A percentile compares a stretch with the other conserved stretches of the same genome.
Evolutionary conservation across 1,140 invertebrate species (phyloP).

Genomic region (Limonius californicus): DNA sequence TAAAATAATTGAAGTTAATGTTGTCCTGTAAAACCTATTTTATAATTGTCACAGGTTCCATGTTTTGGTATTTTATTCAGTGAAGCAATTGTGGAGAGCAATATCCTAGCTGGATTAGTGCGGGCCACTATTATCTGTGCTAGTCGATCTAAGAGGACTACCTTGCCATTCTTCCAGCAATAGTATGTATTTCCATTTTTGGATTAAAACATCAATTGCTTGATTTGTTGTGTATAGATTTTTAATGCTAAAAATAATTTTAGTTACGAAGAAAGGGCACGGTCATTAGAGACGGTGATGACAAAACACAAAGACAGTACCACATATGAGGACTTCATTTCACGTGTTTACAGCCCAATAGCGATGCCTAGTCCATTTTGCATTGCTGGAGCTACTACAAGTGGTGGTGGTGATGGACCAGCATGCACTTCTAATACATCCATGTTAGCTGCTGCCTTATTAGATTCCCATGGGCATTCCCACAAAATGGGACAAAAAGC

Average conservation of each 20-base stretch:
- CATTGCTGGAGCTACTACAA: conserved; percentile 35
- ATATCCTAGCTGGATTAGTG: conserved; percentile 81
- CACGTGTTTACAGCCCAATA: conserved; percentile 78
- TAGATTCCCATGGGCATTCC: conserved; percentile 48
- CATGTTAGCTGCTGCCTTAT: conserved; percentile 50
- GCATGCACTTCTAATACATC: conserved; percentile 40
- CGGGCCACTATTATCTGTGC: conserved; percentile 89
- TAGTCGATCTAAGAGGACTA: conserved; percentile 83
- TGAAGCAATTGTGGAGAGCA: conserved; percentile 84
- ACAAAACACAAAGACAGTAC: conserved; percentile 82
- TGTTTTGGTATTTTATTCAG: conserved; percentile 96
- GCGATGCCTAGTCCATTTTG: conserved; percentile 53
- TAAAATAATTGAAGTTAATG: conserved; percentile 21
- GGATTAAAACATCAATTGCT: background rate
- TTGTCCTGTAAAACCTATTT: too few species aligned
- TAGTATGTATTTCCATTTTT: conserved; percentile 60
- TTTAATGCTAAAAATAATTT: too few species aligned
- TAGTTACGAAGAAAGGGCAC: conserved; percentile 88
- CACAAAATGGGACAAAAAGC: conserved; percentile 36
- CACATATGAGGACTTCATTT: conserved; percentile 90
- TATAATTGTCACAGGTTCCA: conserved; percentile 72
- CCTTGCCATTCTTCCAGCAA: conserved; percentile 85
- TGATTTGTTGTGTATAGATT: background rate
- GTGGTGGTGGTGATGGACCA: conserved; percentile 23
- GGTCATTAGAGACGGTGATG: conserved; percentile 84